Evolutionary conservation across 1,140 invertebrate genomes (phyloP), one percentile per base, ranked within the genome.

Genomic region (Scaptomyza hsui): DNA sequence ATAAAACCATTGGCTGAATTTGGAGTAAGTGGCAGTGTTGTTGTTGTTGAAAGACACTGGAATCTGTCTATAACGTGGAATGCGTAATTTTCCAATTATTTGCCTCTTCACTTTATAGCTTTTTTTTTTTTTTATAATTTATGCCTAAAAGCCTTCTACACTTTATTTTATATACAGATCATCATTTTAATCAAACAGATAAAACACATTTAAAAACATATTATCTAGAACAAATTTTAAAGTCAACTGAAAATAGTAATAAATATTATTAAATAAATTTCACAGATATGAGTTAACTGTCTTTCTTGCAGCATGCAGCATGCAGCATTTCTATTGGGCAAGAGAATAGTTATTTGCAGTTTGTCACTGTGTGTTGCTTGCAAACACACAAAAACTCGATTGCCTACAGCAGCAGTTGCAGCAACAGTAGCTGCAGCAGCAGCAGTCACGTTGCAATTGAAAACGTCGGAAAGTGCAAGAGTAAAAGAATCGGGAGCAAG

Each of bases 391-490:
- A 13, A 47, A 24, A 47, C 21, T 51, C 10, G 29, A 16, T 19
- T 19, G 49, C 48, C 29, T 19, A 19, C 45, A 47, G 18, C 44
- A 48, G n/a, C 44, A 47, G 12, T 10, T 26, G 12, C 19, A 47
- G 19, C 44, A 12, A 5, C 45, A 47, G 12, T 6, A 45, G 9
- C 42, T 13, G 24, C 13, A 16, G 47, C 26, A 47, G 42, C 24
- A 19, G 45, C 32, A 13, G 45, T 49, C 10, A 37, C 7, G 19
- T 47, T 42, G 35, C 47, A 62, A 52, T 52, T 62, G 45, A 41
- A 52, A 52, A 62, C 42, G 59, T 42, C 57, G n/a, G 44, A 39
- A 61, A 49, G 41, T 21, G 32, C 26, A 9, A 9, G 26, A 29
- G n/a, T 5, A 18, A 18, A 10, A 24, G 16, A 37, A 35, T 47